Evolutionary conservation across 2,888 invertebrate genomes (phyloP).

Genomic region (Griposia aprilina): DNA sequence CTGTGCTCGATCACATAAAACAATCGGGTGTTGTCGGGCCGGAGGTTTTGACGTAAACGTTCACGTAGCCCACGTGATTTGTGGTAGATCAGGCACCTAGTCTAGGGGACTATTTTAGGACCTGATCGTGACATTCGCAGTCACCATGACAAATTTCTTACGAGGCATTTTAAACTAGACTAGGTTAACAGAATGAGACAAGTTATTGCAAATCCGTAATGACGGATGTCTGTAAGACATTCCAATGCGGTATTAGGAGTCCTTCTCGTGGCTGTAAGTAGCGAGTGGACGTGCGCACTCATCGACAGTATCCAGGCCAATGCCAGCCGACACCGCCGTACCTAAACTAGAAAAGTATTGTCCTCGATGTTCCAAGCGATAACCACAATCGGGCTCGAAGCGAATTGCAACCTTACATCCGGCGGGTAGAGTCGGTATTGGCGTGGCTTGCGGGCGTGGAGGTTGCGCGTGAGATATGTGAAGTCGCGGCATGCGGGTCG

Average conservation of each 20-base stretch:
- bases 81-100: constrained; percentile 79
- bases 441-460: constrained; percentile 73
- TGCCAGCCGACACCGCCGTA: constrained; percentile 86
- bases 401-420: constrained; percentile 77
- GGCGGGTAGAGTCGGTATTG: constrained; percentile 77
- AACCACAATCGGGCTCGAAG: constrained; percentile 77
- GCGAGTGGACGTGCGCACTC: constrained; percentile 86
- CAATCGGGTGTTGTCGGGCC: constrained; percentile 78
- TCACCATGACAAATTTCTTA: constrained; percentile 34
- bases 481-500: constrained; percentile 90
- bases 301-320: constrained; percentile 89
- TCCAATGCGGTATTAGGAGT: constrained; percentile 65
- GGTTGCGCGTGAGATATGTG: constrained; percentile 91
- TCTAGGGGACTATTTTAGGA: constrained; percentile 54
- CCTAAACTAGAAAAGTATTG: constrained; percentile 91
- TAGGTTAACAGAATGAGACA: constrained; percentile 58
- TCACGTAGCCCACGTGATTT: constrained; percentile 78
- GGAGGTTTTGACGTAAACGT: constrained; percentile 74
- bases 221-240: constrained; percentile 64
- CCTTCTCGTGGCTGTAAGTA: constrained; percentile 64
- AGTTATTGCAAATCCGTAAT: constrained; percentile 65
- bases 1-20: constrained; percentile 78
- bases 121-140: constrained; percentile 38
- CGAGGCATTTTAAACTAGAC: constrained; percentile 46
- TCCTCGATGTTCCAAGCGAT: constrained; percentile 90